Percentiles rank a stretch among this genome's conserved stretches.
phyloP scores from a whole-genome alignment of 2,797 vertebrate genomes.

The Sylvilagus floridanus region DNA sequence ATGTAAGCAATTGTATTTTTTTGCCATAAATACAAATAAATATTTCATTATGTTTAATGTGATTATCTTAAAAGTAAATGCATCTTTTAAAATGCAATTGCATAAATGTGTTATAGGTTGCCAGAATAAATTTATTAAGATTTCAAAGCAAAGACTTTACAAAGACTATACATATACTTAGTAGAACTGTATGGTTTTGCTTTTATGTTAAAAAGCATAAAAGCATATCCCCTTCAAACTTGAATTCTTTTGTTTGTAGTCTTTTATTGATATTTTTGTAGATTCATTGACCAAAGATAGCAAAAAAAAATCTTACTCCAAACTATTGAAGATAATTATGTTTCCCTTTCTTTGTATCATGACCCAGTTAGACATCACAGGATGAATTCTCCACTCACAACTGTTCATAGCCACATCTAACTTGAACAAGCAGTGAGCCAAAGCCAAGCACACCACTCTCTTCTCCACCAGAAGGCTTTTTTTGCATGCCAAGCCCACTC shows the following conservation, averaged over 20 bases:
- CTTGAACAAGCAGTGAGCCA: not conserved
- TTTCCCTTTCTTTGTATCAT: not conserved
- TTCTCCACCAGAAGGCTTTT: not conserved
- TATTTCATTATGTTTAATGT: conserved; percentile 62
- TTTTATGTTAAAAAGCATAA: conserved; percentile 65
- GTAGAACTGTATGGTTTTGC: conserved; percentile 43
- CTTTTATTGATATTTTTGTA: conserved; percentile 56
- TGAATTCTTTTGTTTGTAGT: conserved; percentile 44
- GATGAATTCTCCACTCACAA: not conserved
- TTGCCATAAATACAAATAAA: conserved; percentile 59
- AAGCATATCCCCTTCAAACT: not conserved
- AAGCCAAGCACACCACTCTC: not conserved
- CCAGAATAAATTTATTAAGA: conserved; percentile 59
- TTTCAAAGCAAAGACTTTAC: conserved; percentile 23
- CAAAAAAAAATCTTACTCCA: not conserved
- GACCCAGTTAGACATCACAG: not conserved
- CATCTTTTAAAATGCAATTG: conserved; percentile 54
- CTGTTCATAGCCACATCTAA: not conserved
- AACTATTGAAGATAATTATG: not conserved
- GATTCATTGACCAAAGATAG: not conserved
- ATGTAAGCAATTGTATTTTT: conserved; percentile 18
- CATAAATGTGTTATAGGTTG: conserved; percentile 43
- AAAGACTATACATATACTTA: conserved; percentile 40
- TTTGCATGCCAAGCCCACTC: not conserved
- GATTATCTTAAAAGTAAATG: conserved; percentile 55